Base-by-base conservation (phyloP, 1,140 invertebrate genomes). In the Octopus sinensis region DNA sequence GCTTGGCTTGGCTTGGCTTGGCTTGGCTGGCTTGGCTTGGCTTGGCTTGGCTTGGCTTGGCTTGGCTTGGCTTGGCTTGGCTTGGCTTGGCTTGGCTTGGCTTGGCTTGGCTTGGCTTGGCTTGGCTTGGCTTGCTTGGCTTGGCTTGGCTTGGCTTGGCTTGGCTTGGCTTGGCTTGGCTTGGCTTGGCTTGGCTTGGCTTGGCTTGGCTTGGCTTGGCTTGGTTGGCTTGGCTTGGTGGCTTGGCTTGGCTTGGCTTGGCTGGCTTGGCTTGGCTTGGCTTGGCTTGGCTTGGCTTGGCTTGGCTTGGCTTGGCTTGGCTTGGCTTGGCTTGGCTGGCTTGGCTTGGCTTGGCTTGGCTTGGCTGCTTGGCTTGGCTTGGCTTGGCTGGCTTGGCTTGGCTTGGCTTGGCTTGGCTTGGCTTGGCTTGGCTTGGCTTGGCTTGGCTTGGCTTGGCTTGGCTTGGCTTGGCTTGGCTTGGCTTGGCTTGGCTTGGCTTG, bases 401-500 rank as follows among this genome's bases (percentile, higher is more conserved):
- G n/a, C 78, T 82, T 82, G 62, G 17, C 78, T 80, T 82, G 81
- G 43, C 81, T 80, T 82, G 78, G 43, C 78, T 80, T 82, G 81
- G 17, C 81, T 80, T 82, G 81, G 13, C 81, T 76, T 82, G 78
- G 54, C 78, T 76, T 80, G 81, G 13, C 79, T 80, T 82, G 81
- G 30, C 78, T 80, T 82, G 78, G 43, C 78, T 82, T 80, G 6
- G 30, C 81, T 80, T 82, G 78, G 52, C 79, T 80, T 82, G 62
- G 51, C 78, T 82, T 73, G 81, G 54, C 79, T 82, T 80, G 81
- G 17, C 81, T 79, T 82, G 6, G 4, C 81, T 71, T 82, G 80
- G 17, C 80, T 81, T 81, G 80, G 17, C 80, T 78, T 81, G 53
- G 51, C 80, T 79, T 81, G 80, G 23, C 80, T 81, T 81, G 30